Evolutionary conservation across 2,113 vertebrate species (phyloP).

Genomic region (Solea senegalensis): DNA sequence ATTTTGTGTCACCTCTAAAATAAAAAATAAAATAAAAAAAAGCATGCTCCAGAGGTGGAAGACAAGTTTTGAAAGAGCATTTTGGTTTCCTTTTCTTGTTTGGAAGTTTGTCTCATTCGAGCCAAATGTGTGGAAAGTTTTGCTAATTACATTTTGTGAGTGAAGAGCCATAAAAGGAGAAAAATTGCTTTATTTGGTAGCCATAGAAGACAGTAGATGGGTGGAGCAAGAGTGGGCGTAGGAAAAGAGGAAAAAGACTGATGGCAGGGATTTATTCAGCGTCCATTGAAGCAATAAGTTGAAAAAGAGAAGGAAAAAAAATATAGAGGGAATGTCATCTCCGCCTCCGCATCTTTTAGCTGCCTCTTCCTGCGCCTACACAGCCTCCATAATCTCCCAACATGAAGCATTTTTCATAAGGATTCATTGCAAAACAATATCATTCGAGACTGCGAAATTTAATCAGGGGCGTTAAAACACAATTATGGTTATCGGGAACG

Average conservation of each 20-base stretch:
- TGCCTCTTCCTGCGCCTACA: slow-evolving; percentile 38
- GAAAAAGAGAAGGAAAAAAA: background rate
- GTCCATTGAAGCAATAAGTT: slow-evolving; percentile 32
- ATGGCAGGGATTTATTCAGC: slow-evolving; percentile 64
- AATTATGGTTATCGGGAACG: slow-evolving; percentile 77
- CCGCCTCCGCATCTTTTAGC: slow-evolving; percentile 37
- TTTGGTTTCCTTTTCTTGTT: slow-evolving; percentile 1
- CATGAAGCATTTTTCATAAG: slow-evolving; percentile 76
- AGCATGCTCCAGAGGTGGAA: slow-evolving; percentile 13
- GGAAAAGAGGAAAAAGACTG: slow-evolving; percentile 34
- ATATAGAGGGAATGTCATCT: slow-evolving; percentile 18
- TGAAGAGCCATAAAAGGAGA: slow-evolving; percentile 8
- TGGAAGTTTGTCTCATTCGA: slow-evolving; percentile 6
- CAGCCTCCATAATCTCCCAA: slow-evolving; percentile 64
- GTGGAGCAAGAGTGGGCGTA: slow-evolving; percentile 45
- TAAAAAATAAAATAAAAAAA: slow-evolving; percentile 8
- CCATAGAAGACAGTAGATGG: slow-evolving; percentile 4
- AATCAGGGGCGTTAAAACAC: slow-evolving; percentile 80
- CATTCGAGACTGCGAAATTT: slow-evolving; percentile 78
- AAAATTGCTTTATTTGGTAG: background rate
- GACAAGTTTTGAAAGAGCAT: slow-evolving; percentile 39
- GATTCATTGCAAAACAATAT: slow-evolving; percentile 80
- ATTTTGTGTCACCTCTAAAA: slow-evolving; percentile 80
- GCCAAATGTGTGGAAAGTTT: background rate
- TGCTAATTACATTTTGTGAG: slow-evolving; percentile 2